Conservation (phyloP, 2,888 invertebrate species). For the Erebia ligea region DNA sequence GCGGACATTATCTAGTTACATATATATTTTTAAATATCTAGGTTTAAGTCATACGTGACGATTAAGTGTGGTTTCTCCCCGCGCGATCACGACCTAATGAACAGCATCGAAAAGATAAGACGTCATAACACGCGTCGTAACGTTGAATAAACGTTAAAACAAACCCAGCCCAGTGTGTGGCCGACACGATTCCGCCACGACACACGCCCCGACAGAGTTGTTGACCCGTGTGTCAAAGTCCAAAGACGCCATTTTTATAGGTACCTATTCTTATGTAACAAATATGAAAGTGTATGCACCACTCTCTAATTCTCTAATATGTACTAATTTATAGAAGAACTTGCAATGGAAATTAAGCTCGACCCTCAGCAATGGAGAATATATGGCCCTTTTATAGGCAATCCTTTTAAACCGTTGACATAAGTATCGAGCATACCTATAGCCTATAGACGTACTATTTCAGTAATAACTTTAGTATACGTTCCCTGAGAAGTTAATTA, state of each 20-base stretch:
- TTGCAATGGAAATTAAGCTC: too few species aligned
- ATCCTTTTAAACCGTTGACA: too few species aligned
- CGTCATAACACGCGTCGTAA: conserved; percentile 34
- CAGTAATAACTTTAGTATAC: too few species aligned
- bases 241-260: not conserved
- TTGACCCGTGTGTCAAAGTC: not conserved
- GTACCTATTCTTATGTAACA: not conserved
- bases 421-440: too few species aligned
- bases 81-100: conserved; percentile 29
- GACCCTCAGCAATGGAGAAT: too few species aligned
- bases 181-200: conserved; percentile 4
- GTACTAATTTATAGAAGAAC: too few species aligned
- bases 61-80: conserved; percentile 18
- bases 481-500: too few species aligned
- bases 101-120: conserved; percentile 31
- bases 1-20: too few species aligned
- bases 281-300: not conserved
- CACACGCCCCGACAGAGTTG: not conserved
- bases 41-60: not conserved
- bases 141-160: conserved; percentile 28
- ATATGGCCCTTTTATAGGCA: too few species aligned
- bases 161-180: conserved; percentile 18
- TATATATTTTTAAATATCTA: too few species aligned
- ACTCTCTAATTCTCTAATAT: too few species aligned
- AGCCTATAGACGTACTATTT: too few species aligned